Conservation (phyloP, 2,113 vertebrate genomes). For the Calypte anna region DNA sequence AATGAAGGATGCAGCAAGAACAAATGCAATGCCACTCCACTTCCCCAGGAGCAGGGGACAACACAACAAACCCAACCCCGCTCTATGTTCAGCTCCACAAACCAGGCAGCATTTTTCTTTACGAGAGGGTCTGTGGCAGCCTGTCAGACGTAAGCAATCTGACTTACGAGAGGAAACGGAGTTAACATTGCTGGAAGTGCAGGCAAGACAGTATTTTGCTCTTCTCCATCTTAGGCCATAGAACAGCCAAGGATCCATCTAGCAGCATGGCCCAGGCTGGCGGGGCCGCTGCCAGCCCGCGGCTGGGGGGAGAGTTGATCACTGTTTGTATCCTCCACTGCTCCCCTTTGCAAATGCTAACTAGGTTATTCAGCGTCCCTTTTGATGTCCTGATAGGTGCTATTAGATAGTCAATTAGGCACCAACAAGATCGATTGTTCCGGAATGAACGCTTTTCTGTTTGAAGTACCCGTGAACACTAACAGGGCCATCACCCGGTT, state of each 20-base stretch:
- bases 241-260: rapidly evolving
- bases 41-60: no score
- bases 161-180: rapidly evolving
- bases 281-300: no score
- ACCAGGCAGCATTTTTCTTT: background rate
- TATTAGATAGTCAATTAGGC: conserved; percentile 73
- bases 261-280: background rate
- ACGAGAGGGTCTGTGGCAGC: background rate
- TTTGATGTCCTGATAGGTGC: conserved; percentile 69
- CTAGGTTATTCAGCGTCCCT: conserved; percentile 54
- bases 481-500: background rate
- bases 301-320: conserved; percentile 1
- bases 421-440: conserved; percentile 64
- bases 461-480: conserved; percentile 64
- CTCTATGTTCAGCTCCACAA: background rate
- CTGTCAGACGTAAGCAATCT: background rate
- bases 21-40: background rate
- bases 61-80: no score
- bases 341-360: conserved; percentile 71
- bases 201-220: background rate
- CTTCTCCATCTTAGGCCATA: background rate
- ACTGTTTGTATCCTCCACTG: conserved; percentile 52
- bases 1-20: background rate
- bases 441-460: conserved; percentile 39
- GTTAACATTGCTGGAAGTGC: rapidly evolving